Evolutionary conservation across 92 coral and sea anemone species (phyloP).

Genomic region (Desmophyllum pertusum): DNA sequence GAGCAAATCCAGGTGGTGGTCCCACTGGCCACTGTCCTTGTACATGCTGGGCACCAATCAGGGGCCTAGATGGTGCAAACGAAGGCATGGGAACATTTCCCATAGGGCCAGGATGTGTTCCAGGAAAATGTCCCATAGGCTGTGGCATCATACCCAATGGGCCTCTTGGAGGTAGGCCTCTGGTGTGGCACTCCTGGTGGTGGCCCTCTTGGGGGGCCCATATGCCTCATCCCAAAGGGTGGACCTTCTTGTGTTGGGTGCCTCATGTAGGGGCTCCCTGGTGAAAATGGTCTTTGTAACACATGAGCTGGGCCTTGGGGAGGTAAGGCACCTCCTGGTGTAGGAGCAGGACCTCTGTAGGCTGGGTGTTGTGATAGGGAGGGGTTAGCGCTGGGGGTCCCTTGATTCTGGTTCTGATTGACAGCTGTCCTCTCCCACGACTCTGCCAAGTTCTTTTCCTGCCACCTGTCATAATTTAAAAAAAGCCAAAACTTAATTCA

Average conservation of each 20-base stretch:
- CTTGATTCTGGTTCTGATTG: slow-evolving; percentile 19
- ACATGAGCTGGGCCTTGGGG: neutral
- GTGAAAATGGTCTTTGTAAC: neutral
- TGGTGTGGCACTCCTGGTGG: no score
- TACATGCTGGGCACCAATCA: neutral
- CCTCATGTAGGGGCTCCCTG: slow-evolving; percentile 23
- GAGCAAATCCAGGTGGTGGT: slow-evolving; percentile 12
- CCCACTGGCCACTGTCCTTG: slow-evolving; percentile 29
- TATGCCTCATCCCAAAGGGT: slow-evolving; percentile 7
- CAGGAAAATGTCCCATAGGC: slow-evolving; percentile 12
- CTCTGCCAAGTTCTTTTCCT: slow-evolving; percentile 38
- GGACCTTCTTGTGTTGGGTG: neutral
- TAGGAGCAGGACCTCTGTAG: slow-evolving; percentile 3
- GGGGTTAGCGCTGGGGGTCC: neutral
- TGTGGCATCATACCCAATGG: slow-evolving; percentile 14
- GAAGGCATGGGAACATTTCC: neutral
- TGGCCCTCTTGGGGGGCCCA: slow-evolving; percentile 1
- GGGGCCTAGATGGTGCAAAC: slow-evolving; percentile 5
- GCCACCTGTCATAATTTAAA: slow-evolving; percentile 2
- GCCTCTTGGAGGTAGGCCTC: slow-evolving; percentile 20
- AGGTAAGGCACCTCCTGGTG: neutral
- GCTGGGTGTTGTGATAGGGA: neutral
- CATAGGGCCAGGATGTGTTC: slow-evolving; percentile 4
- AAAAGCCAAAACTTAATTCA: neutral
- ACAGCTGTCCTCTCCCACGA: slow-evolving; percentile 8